A percentile compares a stretch with the other conserved stretches of the same genome.
Conservation (phyloP, 1,140 invertebrate species). For the Leptopilina clavipes region DNA sequence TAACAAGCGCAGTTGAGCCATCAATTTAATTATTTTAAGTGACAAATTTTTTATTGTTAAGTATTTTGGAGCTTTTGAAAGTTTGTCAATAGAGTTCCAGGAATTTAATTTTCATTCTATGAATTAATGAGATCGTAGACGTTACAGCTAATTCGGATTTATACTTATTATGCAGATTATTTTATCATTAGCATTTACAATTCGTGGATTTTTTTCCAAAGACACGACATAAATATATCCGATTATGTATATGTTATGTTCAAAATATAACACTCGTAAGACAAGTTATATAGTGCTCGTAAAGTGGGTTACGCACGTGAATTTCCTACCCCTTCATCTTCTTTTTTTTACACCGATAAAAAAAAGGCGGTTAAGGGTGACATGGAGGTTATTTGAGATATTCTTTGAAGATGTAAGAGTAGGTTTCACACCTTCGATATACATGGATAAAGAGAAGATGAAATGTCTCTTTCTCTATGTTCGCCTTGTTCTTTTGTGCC, state of each 20-base stretch:
- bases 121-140: no score
- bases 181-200: background rate
- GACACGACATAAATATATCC: background rate
- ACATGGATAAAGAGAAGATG: slow-evolving; percentile 21
- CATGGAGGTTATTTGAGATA: slow-evolving; percentile 38
- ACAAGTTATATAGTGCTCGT: slow-evolving; percentile 15
- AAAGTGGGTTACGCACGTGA: slow-evolving; percentile 30
- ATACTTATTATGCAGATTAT: no score
- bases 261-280: background rate
- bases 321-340: slow-evolving; percentile 27
- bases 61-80: no score
- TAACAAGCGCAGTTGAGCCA: no score
- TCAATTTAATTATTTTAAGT: no score
- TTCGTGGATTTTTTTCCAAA: background rate
- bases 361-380: slow-evolving; percentile 48
- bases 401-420: slow-evolving; percentile 31
- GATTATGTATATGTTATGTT: background rate
- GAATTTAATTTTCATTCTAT: no score
- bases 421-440: slow-evolving; percentile 40
- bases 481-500: slow-evolving; percentile 53
- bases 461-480: slow-evolving; percentile 27
- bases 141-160: no score
- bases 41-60: no score
- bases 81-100: no score
- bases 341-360: slow-evolving; percentile 18